A percentile compares a stretch with the other conserved stretches of the same genome.
Conservation (phyloP, 2,797 vertebrate species). For the Manis crassicaudata region DNA sequence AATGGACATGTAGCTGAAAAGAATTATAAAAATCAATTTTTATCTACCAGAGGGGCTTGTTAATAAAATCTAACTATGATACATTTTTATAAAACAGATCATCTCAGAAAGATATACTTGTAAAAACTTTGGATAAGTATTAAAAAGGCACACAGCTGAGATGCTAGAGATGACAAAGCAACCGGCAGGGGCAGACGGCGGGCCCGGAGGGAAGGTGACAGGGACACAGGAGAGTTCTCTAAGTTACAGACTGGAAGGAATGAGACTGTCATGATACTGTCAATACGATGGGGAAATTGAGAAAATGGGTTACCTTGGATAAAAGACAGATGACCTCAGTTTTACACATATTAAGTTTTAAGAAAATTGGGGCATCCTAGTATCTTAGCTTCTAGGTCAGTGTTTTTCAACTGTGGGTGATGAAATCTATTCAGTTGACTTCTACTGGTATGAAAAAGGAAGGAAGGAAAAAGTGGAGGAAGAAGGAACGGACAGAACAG, state of each 20-base stretch:
- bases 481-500: neutral
- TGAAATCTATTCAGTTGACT: neutral
- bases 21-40: neutral
- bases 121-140: neutral
- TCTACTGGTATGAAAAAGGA: neutral
- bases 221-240: neutral
- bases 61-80: conserved; percentile 43
- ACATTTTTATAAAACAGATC: conserved; percentile 44
- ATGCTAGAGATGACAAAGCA: neutral
- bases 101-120: neutral
- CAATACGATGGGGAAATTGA: neutral
- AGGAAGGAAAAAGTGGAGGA: neutral
- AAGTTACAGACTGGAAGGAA: neutral
- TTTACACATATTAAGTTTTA: neutral
- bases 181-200: too few species aligned
- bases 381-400: neutral
- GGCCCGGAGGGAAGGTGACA: neutral
- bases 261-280: neutral
- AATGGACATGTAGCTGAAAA: neutral
- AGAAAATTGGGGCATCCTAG: neutral
- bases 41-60: conserved; percentile 20
- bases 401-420: neutral
- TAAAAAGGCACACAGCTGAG: neutral
- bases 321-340: neutral
- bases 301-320: neutral